phyloP scores from a whole-genome alignment of 2,888 invertebrate species.

The Heteromyza rotundicornis region DNA sequence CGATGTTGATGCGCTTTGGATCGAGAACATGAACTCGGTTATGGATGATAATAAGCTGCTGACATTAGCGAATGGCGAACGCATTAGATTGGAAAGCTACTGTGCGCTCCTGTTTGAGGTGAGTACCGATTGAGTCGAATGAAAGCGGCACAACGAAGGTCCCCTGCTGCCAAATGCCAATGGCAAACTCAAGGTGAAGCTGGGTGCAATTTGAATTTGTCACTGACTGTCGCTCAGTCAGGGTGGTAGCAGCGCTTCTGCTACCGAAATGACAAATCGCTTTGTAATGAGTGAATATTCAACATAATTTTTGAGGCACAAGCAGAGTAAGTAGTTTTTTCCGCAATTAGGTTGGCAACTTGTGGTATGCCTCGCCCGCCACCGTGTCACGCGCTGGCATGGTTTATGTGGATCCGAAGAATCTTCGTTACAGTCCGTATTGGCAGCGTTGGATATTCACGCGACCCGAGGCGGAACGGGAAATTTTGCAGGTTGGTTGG shows the following conservation, averaged over 20 bases:
- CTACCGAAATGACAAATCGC: slow-evolving; percentile 21
- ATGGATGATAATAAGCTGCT: slow-evolving; percentile 94
- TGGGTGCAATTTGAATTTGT: background rate
- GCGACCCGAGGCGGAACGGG: slow-evolving; percentile 65
- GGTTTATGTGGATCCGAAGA: slow-evolving; percentile 93
- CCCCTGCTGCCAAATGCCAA: background rate
- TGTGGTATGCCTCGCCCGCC: slow-evolving; percentile 90
- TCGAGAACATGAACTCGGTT: slow-evolving; percentile 96
- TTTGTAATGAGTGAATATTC: slow-evolving; percentile 18
- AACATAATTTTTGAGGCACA: too few species aligned
- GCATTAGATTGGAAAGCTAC: slow-evolving; percentile 81
- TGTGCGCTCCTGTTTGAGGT: slow-evolving; percentile 87
- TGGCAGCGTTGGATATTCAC: slow-evolving; percentile 82
- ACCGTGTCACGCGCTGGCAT: slow-evolving; percentile 92
- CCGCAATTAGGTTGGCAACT: slow-evolving; percentile 73
- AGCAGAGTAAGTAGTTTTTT: background rate
- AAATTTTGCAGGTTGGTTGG: slow-evolving; percentile 57
- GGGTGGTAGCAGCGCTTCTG: background rate
- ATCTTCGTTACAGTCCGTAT: slow-evolving; percentile 83
- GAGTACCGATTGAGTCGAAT: too few species aligned
- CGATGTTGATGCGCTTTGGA: slow-evolving; percentile 93
- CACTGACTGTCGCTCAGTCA: background rate
- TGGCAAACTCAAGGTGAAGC: background rate
- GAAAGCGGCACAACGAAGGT: background rate
- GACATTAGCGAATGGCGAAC: slow-evolving; percentile 89